A percentile compares a stretch with the other conserved stretches of the same genome.
Evolutionary conservation across 2,797 vertebrate genomes (phyloP).

Genomic region (Rhabdophis nuchalis): DNA sequence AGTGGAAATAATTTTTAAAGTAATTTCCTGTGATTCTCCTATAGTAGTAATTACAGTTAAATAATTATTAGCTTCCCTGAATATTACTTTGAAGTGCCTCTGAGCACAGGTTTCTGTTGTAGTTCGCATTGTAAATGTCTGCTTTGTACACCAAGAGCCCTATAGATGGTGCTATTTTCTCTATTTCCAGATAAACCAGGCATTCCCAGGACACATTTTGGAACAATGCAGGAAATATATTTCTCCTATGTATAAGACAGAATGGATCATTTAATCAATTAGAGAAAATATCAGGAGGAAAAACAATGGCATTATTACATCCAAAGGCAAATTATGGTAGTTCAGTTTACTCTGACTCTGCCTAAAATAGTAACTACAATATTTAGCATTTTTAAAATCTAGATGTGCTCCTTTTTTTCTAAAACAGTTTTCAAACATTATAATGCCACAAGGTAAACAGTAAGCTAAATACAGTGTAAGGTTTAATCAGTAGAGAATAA

Average conservation of each 20-base stretch:
- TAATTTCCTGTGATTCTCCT: constrained; percentile 64
- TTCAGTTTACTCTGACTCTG: neutral
- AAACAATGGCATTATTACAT: neutral
- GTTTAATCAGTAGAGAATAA: neutral
- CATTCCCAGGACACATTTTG: neutral
- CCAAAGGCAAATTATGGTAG: neutral
- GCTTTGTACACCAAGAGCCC: neutral
- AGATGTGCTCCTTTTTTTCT: neutral
- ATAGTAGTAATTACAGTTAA: constrained; percentile 67
- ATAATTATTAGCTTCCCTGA: constrained; percentile 65
- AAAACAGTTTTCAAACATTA: neutral
- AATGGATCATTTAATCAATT: neutral
- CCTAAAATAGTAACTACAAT: neutral
- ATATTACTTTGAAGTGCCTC: constrained; percentile 22
- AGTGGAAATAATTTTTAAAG: constrained; percentile 70
- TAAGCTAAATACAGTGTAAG: neutral
- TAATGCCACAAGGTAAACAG: neutral
- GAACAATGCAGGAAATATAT: rapidly evolving
- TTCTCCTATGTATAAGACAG: neutral
- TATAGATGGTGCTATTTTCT: neutral
- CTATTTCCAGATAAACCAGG: neutral
- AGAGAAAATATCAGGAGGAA: neutral
- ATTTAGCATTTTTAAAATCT: neutral
- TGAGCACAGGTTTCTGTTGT: constrained; percentile 24
- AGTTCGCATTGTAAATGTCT: neutral